phyloP scores from a whole-genome alignment of 2,113 vertebrate species.

The Heteronetta atricapilla region DNA sequence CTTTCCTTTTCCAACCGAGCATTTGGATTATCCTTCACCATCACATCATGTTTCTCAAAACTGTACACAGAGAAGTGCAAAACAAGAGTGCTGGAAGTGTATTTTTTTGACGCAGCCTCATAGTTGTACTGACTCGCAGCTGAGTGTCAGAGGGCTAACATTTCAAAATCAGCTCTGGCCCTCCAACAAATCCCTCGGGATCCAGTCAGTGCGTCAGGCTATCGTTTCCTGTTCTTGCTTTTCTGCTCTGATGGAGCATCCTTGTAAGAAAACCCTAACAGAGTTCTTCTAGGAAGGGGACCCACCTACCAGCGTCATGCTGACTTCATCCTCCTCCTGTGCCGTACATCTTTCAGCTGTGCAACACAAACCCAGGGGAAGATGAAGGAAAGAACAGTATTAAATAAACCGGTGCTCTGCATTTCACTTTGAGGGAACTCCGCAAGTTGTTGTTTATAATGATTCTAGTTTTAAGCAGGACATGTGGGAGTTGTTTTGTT shows the following conservation, averaged over 20 bases:
- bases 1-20: background rate
- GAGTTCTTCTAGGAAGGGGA: background rate
- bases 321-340: background rate
- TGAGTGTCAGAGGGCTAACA: background rate
- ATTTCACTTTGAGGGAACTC: background rate
- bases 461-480: background rate
- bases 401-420: background rate
- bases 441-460: background rate
- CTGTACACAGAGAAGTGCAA: background rate
- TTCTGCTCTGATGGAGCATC: background rate
- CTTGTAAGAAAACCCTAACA: background rate
- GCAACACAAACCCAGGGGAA: background rate
- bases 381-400: background rate
- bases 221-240: background rate
- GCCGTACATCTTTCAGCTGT: background rate
- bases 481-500: background rate
- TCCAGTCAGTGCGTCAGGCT: background rate
- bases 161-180: background rate
- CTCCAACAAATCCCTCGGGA: background rate
- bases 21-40: background rate
- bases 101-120: background rate
- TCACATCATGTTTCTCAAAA: background rate
- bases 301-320: background rate
- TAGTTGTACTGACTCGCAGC: background rate
- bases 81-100: background rate